phyloP scores from a whole-genome alignment of 2,888 invertebrate species.

The Stomorhina lunata region DNA sequence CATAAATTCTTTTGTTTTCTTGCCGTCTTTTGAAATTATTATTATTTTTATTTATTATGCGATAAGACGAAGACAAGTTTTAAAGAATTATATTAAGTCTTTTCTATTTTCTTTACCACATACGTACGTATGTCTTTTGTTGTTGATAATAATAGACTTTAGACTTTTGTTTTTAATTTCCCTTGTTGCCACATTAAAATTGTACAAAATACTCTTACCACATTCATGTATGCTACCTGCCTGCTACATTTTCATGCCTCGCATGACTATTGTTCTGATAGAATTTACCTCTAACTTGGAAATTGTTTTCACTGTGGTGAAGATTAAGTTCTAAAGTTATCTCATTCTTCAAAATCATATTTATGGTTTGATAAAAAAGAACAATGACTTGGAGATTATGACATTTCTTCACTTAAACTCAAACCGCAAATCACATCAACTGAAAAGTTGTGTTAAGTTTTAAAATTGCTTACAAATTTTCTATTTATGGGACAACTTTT shows the following conservation, averaged over 20 bases:
- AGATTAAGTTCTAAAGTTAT: neutral
- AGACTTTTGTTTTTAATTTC: slow-evolving; percentile 55
- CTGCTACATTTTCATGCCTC: neutral
- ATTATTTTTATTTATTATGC: slow-evolving; percentile 52
- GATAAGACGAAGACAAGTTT: slow-evolving; percentile 57
- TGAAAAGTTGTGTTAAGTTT: no score
- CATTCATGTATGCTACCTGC: neutral
- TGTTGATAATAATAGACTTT: slow-evolving; percentile 58
- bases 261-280: neutral
- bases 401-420: no score
- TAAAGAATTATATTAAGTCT: slow-evolving; percentile 49
- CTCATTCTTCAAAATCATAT: neutral
- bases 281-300: slow-evolving; percentile 15
- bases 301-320: neutral
- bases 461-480: no score
- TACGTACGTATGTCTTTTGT: slow-evolving; percentile 27
- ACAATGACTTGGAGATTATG: neutral
- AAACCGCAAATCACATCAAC: no score
- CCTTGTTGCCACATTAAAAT: slow-evolving; percentile 32
- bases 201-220: slow-evolving; percentile 34
- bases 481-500: no score
- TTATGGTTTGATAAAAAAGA: neutral
- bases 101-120: slow-evolving; percentile 9
- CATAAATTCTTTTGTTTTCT: slow-evolving; percentile 50
- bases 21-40: slow-evolving; percentile 55